Evolutionary conservation across 2,797 vertebrate species (phyloP), one percentile per base, ranked within the genome.

Genomic region (Schizopygopsis pylzovi): DNA sequence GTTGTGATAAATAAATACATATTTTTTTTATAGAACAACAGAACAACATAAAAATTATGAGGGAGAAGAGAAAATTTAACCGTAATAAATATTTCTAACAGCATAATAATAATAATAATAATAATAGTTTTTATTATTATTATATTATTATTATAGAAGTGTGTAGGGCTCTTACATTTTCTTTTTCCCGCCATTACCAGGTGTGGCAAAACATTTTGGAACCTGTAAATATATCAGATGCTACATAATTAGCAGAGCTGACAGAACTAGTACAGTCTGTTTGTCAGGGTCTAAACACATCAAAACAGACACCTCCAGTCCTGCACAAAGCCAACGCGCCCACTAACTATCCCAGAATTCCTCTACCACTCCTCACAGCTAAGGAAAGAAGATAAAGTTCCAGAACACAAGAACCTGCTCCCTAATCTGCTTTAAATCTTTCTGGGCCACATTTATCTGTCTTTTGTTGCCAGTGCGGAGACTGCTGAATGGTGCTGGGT

Each of bases 391-490:
- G 15, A 75, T 22, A 82, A 72, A 43, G 47, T 77, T 68, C 73
- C 89, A 61, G 37, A 83, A 79, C 68, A 89, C 90, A 88, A 89
- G 92, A 93, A 93, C 91, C 84, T 92, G 87, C 92, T 93, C 52
- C 22, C 83, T 93, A 91, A 94, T 91, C 90, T 90, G 88, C 67
- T 83, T 90, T 94, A 91, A 92, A 93, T 91, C 85, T 52, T 82
- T 83, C 87, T 87, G 89, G 86, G 82, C 81, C 84, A 37, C 81
- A 84, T 93, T 94, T 94, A 94, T 94, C 90, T 92, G 92, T 89
- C 94, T 93, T 95, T 95, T 95, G 94, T 95, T 94, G 90, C 91
- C 91, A 91, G 84, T 22, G 87, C 83, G 90, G 43, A 54, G 86
- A 87, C 89, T 89, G 87, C 84, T 93, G 77, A 79, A 92, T 89